Base-by-base conservation (phyloP, 2,888 invertebrate species). In the Drosophila melanocephala region DNA sequence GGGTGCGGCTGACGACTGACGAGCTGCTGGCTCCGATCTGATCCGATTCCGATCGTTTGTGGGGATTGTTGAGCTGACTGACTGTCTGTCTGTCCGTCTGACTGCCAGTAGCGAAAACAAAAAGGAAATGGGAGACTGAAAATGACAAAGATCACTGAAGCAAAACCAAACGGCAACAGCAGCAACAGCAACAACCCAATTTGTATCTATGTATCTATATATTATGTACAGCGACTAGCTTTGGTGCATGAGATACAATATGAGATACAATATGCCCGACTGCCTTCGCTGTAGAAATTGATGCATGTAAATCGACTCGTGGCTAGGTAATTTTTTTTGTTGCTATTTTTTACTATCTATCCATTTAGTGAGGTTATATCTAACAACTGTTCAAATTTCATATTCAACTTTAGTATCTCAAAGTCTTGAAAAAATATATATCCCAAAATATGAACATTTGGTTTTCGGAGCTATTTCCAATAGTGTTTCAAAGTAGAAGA, bases 71-170 rank as follows among this genome's bases (percentile, higher is more conserved):
- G 52, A 58, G 53, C 65, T 64, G 61, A 44, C 57, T 50, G 52
- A 55, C 39, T 50, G 42, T 50, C 37, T 37, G 56, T 26, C 55
- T 14, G 22, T 3, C 10, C 12, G 60, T n/a, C 63, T 55, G 22
- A 32, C 51, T 60, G 58, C 58, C 72, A 71, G 72, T 65, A 64
- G 72, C 72, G 67, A 69, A 65, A 55, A 66, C 35, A 71, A 77
- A 80, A 84, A 81, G 88, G 88, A 85, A 87, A 87, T 85, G 90
- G 86, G 77, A 89, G 83, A 89, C 83, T 79, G 81, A 78, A 88
- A 89, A 90, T 90, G 91, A 85, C 84, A 91, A 88, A 85, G 91
- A 90, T 91, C 90, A 88, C 89, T 89, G 84, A 90, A 91, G 91
- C 90, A 88, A 79, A 86, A 87, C 91, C 83, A 79, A 90, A 89